Percentiles rank a stretch among this genome's conserved stretches.
These are phyloP conservation scores for Apodemus sylvaticus DNA, from an alignment of 2,113 vertebrate genomes.

Conservation along the genomic window DNA sequence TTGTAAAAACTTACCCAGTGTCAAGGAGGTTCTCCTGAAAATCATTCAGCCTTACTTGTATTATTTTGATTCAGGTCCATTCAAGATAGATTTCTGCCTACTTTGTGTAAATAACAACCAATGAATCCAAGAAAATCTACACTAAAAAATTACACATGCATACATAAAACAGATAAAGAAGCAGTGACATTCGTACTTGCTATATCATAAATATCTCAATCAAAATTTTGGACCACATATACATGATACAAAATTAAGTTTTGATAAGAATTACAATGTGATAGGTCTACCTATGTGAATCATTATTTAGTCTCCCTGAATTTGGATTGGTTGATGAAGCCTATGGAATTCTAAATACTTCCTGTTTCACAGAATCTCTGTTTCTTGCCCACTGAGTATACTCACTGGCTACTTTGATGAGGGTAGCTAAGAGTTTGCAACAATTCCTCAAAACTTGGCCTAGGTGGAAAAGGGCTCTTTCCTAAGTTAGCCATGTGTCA, in stretches of 20 bases:
- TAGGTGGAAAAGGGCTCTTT: not conserved
- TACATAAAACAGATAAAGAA: not conserved
- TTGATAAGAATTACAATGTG: not conserved
- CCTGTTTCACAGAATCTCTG: not conserved
- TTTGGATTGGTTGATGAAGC: not conserved
- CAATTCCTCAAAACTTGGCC: not conserved
- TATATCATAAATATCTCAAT: not conserved
- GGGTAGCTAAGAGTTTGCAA: not conserved
- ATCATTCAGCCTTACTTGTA: constrained; percentile 1
- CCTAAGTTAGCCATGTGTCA: not conserved
- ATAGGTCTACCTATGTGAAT: not conserved
- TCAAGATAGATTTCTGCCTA: not conserved
- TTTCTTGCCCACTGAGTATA: not conserved
- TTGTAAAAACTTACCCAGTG: not conserved
- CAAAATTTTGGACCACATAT: not conserved
- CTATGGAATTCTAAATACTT: not conserved
- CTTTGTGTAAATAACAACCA: not conserved
- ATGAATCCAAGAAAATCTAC: not conserved
- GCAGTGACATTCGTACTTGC: not conserved
- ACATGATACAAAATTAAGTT: not conserved
- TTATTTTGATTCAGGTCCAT: constrained; percentile 6
- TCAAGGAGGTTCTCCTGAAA: not conserved
- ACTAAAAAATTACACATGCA: not conserved
- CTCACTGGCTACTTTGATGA: not conserved
- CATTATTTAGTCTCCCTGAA: not conserved